phyloP scores from a whole-genome alignment of 1,140 invertebrate genomes.

The Thaumetopoea pityocampa region DNA sequence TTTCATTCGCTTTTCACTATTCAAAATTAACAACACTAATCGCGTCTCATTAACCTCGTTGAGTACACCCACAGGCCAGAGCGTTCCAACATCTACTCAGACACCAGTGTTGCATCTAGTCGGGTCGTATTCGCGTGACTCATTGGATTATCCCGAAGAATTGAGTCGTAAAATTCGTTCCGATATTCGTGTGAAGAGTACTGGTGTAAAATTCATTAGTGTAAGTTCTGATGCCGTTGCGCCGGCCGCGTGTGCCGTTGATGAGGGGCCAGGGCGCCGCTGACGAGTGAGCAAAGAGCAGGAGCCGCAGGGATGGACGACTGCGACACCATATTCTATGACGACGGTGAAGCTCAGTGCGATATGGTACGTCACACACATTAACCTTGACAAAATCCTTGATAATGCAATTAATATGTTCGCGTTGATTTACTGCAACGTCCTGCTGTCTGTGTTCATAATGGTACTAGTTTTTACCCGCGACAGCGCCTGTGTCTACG shows the following conservation, averaged over 20 bases:
- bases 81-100: constrained; percentile 18
- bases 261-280: constrained; percentile 48
- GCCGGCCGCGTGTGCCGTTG: constrained; percentile 39
- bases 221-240: constrained; percentile 54
- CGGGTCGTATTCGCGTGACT: constrained; percentile 50
- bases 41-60: constrained; percentile 39
- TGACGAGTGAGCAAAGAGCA: constrained; percentile 44
- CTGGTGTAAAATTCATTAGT: constrained; percentile 35
- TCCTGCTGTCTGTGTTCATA: no score
- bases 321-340: constrained; percentile 63
- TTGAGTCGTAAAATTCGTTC: constrained; percentile 37
- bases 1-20: constrained; percentile 25
- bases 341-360: constrained; percentile 67
- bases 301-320: constrained; percentile 63
- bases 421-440: constrained; percentile 4
- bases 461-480: no score
- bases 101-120: constrained; percentile 34
- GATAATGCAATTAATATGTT: constrained; percentile 21
- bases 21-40: constrained; percentile 29
- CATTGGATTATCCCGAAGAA: constrained; percentile 60
- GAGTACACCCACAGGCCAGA: constrained; percentile 46
- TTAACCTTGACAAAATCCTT: constrained; percentile 23
- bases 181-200: constrained; percentile 36
- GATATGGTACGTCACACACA: constrained; percentile 56
- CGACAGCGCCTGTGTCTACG: no score